Conservation (phyloP, 2,888 invertebrate species). For the Syrphus vitripennis region DNA sequence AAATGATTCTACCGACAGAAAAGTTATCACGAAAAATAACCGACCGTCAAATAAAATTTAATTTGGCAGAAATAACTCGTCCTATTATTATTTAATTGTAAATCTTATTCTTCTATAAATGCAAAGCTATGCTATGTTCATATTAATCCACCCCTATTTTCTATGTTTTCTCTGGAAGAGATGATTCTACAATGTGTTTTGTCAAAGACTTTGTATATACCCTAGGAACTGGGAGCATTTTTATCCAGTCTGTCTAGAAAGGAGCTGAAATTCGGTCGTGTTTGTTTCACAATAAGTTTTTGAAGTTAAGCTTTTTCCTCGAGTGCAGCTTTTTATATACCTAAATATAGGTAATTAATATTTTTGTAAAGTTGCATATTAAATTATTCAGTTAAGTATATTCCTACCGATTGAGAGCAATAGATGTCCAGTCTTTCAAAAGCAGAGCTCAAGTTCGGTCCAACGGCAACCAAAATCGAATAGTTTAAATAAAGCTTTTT, state of each 20-base stretch:
- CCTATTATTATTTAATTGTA: background rate
- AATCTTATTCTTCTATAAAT: background rate
- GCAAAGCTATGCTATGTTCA: background rate
- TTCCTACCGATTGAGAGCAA: slow-evolving; percentile 4
- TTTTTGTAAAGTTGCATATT: background rate
- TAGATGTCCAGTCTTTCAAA: slow-evolving; percentile 49
- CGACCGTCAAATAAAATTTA: too few relatives aligned
- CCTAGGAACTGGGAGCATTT: slow-evolving; percentile 7
- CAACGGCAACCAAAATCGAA: background rate
- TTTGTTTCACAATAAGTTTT: slow-evolving; percentile 19
- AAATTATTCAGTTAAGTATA: background rate
- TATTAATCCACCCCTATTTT: slow-evolving; percentile 12
- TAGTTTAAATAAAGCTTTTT: slow-evolving; percentile 4
- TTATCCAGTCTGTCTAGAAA: slow-evolving; percentile 50
- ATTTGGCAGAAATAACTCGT: background rate
- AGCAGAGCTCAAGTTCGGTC: slow-evolving; percentile 15
- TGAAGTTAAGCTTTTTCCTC: slow-evolving; percentile 5
- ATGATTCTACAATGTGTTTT: slow-evolving; percentile 22
- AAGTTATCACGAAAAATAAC: too few relatives aligned
- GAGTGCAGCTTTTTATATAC: slow-evolving; percentile 20
- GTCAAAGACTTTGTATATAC: slow-evolving; percentile 34
- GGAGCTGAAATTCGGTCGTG: slow-evolving; percentile 38
- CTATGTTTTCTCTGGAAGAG: slow-evolving; percentile 26
- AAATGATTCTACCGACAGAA: too few relatives aligned
- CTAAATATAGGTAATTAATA: background rate